These are phyloP conservation scores for Oxycera nigricornis DNA, from an alignment of 2,888 invertebrate species.

Conservation along the genomic window DNA sequence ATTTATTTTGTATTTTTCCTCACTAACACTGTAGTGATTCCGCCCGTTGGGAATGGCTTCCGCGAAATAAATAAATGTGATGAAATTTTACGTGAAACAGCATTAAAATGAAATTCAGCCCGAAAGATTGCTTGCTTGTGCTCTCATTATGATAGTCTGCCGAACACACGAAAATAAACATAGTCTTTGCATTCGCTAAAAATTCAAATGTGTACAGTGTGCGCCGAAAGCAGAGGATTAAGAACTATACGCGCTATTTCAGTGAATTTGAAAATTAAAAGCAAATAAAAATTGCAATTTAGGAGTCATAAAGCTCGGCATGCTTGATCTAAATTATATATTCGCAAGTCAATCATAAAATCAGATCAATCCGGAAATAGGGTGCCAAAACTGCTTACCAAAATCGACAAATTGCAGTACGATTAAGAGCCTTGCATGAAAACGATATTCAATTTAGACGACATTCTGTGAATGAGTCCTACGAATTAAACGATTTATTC, in stretches of 20 bases:
- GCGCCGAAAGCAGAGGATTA: neutral
- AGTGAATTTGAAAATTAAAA: neutral
- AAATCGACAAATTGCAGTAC: too few species aligned
- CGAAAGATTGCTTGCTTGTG: slow-evolving; percentile 33
- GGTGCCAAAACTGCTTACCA: too few species aligned
- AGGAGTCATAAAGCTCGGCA: too few species aligned
- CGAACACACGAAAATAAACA: neutral
- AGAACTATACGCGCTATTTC: neutral
- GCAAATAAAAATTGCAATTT: neutral
- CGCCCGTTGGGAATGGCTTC: neutral
- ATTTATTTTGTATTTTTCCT: neutral
- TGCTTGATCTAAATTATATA: too few species aligned
- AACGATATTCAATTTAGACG: too few species aligned
- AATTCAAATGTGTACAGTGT: neutral
- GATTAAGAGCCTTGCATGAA: too few species aligned
- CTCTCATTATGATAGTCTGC: neutral
- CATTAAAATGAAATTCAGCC: neutral
- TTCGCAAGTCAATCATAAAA: too few species aligned
- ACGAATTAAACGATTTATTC: too few species aligned
- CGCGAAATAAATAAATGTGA: neutral
- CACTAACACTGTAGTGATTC: slow-evolving; percentile 7
- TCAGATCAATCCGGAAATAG: too few species aligned
- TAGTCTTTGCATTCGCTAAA: neutral
- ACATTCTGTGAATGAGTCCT: too few species aligned
- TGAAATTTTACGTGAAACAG: neutral